phyloP scores from a whole-genome alignment of 2,113 vertebrate species.

The Eleginops maclovinus region DNA sequence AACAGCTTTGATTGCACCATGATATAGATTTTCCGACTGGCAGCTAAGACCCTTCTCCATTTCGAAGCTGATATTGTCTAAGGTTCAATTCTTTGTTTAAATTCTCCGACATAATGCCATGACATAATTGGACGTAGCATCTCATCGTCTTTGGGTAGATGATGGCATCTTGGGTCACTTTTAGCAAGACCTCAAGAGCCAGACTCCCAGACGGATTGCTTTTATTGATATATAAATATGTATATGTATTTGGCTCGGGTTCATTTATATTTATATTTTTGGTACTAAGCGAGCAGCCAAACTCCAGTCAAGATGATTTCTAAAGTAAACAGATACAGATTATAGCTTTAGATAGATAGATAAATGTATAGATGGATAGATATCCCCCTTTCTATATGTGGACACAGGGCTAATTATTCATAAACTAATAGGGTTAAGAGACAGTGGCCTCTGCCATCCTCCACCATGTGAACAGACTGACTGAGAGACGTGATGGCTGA shows the following conservation, averaged over 20 bases:
- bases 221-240: too few relatives aligned
- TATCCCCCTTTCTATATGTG: conserved; percentile 3
- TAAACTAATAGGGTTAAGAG: conserved; percentile 74
- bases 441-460: conserved; percentile 70
- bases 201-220: too few relatives aligned
- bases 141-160: conserved; percentile 73
- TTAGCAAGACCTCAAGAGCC: too few relatives aligned
- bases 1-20: too few relatives aligned
- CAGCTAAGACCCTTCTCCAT: conserved; percentile 71
- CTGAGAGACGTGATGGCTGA: conserved; percentile 75
- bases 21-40: conserved; percentile 1
- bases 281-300: too few relatives aligned
- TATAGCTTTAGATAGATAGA: conserved; percentile 21
- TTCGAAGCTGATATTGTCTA: conserved; percentile 76
- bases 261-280: too few relatives aligned
- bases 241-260: too few relatives aligned
- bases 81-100: conserved; percentile 68
- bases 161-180: conserved; percentile 49
- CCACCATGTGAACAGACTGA: conserved; percentile 69
- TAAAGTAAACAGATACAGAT: background rate
- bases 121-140: conserved; percentile 62
- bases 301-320: background rate
- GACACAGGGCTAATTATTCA: conserved; percentile 74
- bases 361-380: conserved; percentile 28
- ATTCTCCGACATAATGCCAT: conserved; percentile 64